A percentile compares a stretch with the other conserved stretches of the same genome.
phyloP scores from a whole-genome alignment of 2,113 vertebrate species.

The Menura novaehollandiae region DNA sequence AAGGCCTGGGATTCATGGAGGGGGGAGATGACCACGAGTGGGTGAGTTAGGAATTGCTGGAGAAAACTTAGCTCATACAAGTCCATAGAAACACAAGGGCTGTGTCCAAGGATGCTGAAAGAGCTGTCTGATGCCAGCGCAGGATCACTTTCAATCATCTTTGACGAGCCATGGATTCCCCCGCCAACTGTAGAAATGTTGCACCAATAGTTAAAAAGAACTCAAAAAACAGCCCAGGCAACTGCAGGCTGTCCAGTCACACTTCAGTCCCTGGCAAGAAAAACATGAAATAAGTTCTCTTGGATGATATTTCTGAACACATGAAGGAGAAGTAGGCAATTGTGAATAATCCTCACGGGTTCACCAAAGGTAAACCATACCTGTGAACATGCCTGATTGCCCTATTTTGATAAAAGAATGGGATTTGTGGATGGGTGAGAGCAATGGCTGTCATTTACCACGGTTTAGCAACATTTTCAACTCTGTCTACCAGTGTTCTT shows the following conservation, averaged over 20 bases:
- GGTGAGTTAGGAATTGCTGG: background rate
- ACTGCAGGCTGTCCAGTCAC: background rate
- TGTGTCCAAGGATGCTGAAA: background rate
- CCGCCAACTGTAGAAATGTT: background rate
- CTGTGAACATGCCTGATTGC: background rate
- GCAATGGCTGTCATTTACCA: background rate
- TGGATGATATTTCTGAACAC: background rate
- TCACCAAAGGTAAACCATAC: background rate
- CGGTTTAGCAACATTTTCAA: background rate
- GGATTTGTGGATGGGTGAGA: background rate
- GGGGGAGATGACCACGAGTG: background rate
- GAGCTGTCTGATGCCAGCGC: background rate
- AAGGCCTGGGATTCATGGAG: background rate
- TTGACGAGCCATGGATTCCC: background rate
- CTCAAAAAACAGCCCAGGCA: background rate
- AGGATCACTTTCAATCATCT: background rate
- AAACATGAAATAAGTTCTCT: background rate
- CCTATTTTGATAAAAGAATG: background rate
- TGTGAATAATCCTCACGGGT: background rate
- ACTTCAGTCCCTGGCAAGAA: background rate
- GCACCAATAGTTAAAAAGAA: background rate
- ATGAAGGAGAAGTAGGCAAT: background rate
- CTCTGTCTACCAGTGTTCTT: background rate
- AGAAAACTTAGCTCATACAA: background rate
- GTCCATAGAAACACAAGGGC: background rate